Percentiles rank a stretch among this genome's conserved stretches.
Conservation (phyloP, 2,113 vertebrate species). For the Microtus pennsylvanicus region DNA sequence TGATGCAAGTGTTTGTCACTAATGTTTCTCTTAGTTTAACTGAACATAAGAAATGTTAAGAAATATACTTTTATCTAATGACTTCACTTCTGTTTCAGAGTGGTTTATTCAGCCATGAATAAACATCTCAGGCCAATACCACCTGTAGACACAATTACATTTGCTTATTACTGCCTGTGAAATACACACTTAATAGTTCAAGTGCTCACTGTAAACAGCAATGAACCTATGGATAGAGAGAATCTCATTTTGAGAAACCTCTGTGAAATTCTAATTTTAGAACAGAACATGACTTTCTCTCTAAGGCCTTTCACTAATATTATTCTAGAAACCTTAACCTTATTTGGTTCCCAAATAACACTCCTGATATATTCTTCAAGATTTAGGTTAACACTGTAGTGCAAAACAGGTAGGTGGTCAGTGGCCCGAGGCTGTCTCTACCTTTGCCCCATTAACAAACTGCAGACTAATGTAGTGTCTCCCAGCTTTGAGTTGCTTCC, state of each 20-base stretch:
- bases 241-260: not conserved
- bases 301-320: not conserved
- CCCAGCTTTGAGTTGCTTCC: not conserved
- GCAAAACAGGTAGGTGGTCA: not conserved
- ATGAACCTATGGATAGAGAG: not conserved
- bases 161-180: not conserved
- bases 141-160: not conserved
- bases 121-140: not conserved
- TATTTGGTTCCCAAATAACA: not conserved
- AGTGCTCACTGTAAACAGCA: not conserved
- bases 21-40: conserved; percentile 33
- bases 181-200: not conserved
- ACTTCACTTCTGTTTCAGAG: not conserved
- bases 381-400: not conserved
- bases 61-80: not conserved
- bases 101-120: not conserved
- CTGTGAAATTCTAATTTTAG: not conserved
- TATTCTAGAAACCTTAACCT: not conserved
- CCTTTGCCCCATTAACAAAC: not conserved
- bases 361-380: not conserved
- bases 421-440: not conserved
- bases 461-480: not conserved
- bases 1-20: not conserved
- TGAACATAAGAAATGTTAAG: not conserved
- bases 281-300: not conserved